Percentiles rank a stretch among this genome's conserved stretches.
Evolutionary conservation across 2,113 vertebrate genomes (phyloP).

Genomic region (Labrus mixtus): DNA sequence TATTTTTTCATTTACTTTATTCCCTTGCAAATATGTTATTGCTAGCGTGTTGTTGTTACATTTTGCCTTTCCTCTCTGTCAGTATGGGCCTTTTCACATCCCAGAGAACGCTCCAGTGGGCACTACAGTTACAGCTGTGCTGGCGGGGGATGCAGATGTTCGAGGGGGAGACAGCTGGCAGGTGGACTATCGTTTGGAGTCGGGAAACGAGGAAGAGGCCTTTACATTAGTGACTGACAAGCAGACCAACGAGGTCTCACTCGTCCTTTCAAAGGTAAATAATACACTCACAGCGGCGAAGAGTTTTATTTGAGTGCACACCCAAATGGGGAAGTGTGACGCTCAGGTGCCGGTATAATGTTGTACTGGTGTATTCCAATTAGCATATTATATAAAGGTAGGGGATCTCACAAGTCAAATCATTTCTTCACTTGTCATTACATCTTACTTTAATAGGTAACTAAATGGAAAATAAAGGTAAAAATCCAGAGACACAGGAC

Average conservation of each 20-base stretch:
- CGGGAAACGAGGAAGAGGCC: constrained; percentile 81
- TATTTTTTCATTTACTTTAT: too few species aligned
- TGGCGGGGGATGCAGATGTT: constrained; percentile 80
- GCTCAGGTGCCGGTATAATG: too few species aligned
- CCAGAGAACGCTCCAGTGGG: constrained; percentile 71
- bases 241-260: constrained; percentile 71
- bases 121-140: constrained; percentile 65
- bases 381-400: too few species aligned
- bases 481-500: too few species aligned
- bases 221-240: constrained; percentile 68
- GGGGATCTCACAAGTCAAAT: too few species aligned
- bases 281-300: background rate
- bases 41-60: background rate
- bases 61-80: constrained; percentile 12
- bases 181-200: constrained; percentile 80
- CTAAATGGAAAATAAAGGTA: too few species aligned
- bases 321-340: too few species aligned
- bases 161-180: constrained; percentile 85
- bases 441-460: too few species aligned
- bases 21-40: too few species aligned
- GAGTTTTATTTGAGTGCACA: too few species aligned
- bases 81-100: constrained; percentile 78
- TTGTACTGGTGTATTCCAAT: too few species aligned
- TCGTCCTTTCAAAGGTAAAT: constrained; percentile 80
- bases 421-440: too few species aligned